A percentile compares a stretch with the other conserved stretches of the same genome.
Evolutionary conservation across 2,113 vertebrate species (phyloP).

Genomic region (Perccottus glenii): DNA sequence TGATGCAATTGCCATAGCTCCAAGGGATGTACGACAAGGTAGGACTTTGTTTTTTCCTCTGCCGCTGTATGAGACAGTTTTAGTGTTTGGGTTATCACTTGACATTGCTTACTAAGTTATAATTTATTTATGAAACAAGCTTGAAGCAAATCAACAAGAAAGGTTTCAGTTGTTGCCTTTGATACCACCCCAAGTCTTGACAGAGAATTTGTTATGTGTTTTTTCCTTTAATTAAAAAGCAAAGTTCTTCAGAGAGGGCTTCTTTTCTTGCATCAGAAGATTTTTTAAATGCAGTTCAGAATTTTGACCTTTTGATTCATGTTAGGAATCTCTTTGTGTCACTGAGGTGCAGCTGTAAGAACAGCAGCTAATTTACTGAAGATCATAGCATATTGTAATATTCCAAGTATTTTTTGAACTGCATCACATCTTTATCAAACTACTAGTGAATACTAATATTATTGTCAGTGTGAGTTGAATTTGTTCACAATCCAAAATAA

Average conservation of each 20-base stretch:
- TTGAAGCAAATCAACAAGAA: constrained; percentile 4
- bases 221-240: constrained; percentile 66
- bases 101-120: background rate
- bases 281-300: constrained; percentile 63
- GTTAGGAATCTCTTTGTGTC: constrained; percentile 53
- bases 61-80: background rate
- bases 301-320: constrained; percentile 62
- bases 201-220: constrained; percentile 58
- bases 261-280: constrained; percentile 61
- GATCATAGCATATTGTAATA: background rate
- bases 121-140: constrained; percentile 5
- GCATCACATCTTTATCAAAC: no score
- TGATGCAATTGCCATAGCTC: constrained; percentile 86
- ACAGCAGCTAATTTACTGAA: constrained; percentile 19
- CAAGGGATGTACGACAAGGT: constrained; percentile 90
- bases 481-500: no score
- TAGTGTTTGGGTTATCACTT: no score
- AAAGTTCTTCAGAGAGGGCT: constrained; percentile 53
- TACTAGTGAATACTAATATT: no score
- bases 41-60: constrained; percentile 56
- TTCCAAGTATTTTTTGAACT: background rate
- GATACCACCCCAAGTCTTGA: constrained; percentile 32
- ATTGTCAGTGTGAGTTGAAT: no score
- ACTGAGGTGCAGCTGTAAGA: constrained; percentile 38
- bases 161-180: constrained; percentile 37